Conservation (phyloP, 2,113 vertebrate genomes). For the Pristiophorus japonicus region DNA sequence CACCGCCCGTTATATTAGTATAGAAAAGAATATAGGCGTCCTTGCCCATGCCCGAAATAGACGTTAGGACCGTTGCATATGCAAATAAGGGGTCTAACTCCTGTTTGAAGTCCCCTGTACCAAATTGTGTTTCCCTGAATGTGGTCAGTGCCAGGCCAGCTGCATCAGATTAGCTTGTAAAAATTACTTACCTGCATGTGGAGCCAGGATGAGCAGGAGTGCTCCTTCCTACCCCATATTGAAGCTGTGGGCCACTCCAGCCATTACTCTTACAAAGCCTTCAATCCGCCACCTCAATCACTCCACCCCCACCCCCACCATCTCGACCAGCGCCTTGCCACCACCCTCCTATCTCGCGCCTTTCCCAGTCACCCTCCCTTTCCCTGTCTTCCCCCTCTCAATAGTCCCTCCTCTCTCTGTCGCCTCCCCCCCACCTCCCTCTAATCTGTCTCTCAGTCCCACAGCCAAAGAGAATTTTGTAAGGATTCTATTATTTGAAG, state of each 20-base stretch:
- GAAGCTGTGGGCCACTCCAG: too few species aligned
- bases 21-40: neutral
- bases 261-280: neutral
- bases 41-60: too few species aligned
- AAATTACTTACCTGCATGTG: neutral
- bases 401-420: neutral
- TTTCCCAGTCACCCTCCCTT: neutral
- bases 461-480: neutral
- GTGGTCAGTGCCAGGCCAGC: neutral
- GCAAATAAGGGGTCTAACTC: neutral
- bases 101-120: neutral
- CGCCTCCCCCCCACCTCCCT: neutral
- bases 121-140: neutral
- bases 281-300: neutral
- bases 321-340: neutral
- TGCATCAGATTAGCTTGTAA: neutral
- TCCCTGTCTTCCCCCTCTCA: neutral
- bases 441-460: neutral
- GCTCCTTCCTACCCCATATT: neutral
- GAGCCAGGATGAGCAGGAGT: neutral
- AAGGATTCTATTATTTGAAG: neutral
- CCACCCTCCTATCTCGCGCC: neutral
- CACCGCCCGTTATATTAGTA: neutral
- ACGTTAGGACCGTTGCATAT: neutral
- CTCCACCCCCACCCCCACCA: neutral